Evolutionary conservation across 2,797 vertebrate species (phyloP), one percentile per base, ranked within the genome.

Genomic region (Coendou prehensilis): DNA sequence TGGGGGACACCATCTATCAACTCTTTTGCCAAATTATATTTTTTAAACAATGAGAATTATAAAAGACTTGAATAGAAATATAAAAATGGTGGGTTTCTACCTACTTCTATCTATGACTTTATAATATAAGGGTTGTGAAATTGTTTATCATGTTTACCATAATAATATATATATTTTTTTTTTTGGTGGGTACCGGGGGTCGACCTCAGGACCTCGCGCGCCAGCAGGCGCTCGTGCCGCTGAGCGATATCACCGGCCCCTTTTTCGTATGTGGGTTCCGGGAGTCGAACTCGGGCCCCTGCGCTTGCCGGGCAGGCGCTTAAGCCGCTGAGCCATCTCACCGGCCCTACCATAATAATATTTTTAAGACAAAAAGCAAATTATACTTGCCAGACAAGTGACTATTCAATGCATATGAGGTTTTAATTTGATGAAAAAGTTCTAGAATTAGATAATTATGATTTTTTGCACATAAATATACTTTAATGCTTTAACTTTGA

Each of bases 21-120:
- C 33, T 78, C 33, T 57, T 90, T 37, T 37, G 10, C 10, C 87
- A 89, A 87, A 64, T 69, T 54, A 79, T 64, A 41, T 78, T 86
- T 93, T 89, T 92, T 73, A 33, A 30, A 93, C 3, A 88, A 26
- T 61, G 5, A 73, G 47, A 93, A 82, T 92, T 87, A 93, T 33
- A 83, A 13, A 83, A 75, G 4, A 83, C 28, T 90, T 89, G 47
- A 96, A 59, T 13, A 73, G 59, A 88, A 91, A 84, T 57, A 93
- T 56, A n/a, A 59, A 93, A 96, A 80, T 22, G 15, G 20, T 30
- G 17, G 54, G 30, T 30, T 91, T 22, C 2, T 37, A 57, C 3
- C 3, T 54, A 67, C 14, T 50, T 82, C 23, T 86, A 20, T 33
- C 28, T 71, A 3, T 81, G 67, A 23, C 75, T 80, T 71, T 86